Percentiles rank a stretch among this genome's conserved stretches.
phyloP scores from a whole-genome alignment of 2,797 vertebrate species.

The Sciurus vulgaris region DNA sequence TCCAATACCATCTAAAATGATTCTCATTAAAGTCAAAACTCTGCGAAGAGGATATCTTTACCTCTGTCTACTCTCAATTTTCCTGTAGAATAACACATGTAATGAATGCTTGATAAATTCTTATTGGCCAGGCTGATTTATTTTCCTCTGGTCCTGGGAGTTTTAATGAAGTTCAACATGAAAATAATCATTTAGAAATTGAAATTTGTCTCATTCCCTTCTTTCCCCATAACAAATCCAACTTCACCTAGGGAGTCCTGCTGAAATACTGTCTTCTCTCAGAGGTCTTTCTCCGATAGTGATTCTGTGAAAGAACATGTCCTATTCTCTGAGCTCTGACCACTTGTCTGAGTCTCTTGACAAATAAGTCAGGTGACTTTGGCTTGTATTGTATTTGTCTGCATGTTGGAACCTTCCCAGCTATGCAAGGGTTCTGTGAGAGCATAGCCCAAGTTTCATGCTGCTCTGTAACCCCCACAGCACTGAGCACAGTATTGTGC shows the following conservation, averaged over 20 bases:
- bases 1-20: not conserved
- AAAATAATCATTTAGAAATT: conserved; percentile 50
- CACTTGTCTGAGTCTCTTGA: not conserved
- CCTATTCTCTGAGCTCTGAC: not conserved
- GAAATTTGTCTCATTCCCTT: not conserved
- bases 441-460: not conserved
- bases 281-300: not conserved
- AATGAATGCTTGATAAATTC: not conserved
- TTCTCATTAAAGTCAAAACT: not conserved
- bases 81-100: not conserved
- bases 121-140: not conserved
- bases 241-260: not conserved
- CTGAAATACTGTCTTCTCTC: not conserved
- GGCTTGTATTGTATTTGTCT: not conserved
- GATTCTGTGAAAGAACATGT: not conserved
- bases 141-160: conserved; percentile 36
- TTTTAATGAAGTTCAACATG: not conserved
- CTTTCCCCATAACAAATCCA: not conserved
- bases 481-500: not conserved
- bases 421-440: not conserved
- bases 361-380: not conserved
- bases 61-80: not conserved
- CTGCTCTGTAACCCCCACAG: not conserved
- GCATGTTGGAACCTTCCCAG: not conserved
- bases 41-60: not conserved